Evolutionary conservation across 2,113 vertebrate genomes (phyloP).

Genomic region (Apus apus): DNA sequence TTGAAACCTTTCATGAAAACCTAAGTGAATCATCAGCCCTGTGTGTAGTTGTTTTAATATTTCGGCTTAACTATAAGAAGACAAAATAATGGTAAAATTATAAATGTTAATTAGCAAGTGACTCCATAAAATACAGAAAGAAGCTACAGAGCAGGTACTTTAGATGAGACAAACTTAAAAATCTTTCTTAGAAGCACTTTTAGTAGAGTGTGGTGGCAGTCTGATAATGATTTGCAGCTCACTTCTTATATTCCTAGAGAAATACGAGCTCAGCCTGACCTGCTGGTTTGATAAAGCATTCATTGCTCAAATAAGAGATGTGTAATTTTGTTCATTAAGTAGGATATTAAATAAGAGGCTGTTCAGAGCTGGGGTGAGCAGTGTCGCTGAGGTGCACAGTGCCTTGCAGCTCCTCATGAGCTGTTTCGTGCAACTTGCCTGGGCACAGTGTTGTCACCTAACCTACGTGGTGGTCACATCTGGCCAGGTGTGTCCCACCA

Average conservation of each 20-base stretch:
- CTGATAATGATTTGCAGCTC: not conserved
- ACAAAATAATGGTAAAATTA: not conserved
- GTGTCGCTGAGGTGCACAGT: not conserved
- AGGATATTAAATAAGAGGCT: not conserved
- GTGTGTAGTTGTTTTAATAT: not conserved
- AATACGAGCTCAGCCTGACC: not conserved
- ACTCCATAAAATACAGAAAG: not conserved
- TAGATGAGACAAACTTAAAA: not conserved
- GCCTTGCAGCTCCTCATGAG: not conserved
- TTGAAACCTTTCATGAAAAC: not conserved
- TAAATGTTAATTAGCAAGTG: not conserved
- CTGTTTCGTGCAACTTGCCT: not conserved
- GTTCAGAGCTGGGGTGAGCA: not conserved
- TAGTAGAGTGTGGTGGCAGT: not conserved
- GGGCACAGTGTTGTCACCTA: not conserved
- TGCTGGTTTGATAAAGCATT: not conserved
- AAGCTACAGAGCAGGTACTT: not conserved
- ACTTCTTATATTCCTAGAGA: not conserved
- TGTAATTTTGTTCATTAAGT: not conserved
- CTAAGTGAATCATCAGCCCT: not conserved
- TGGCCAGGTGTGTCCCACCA: not conserved
- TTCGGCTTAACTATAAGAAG: not conserved
- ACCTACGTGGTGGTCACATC: fast-evolving
- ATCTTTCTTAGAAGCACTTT: not conserved
- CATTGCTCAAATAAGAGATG: not conserved